A percentile compares a stretch with the other conserved stretches of the same genome.
Evolutionary conservation across 1,140 invertebrate species (phyloP).

Genomic region (Trachymyrmex septentrionalis): DNA sequence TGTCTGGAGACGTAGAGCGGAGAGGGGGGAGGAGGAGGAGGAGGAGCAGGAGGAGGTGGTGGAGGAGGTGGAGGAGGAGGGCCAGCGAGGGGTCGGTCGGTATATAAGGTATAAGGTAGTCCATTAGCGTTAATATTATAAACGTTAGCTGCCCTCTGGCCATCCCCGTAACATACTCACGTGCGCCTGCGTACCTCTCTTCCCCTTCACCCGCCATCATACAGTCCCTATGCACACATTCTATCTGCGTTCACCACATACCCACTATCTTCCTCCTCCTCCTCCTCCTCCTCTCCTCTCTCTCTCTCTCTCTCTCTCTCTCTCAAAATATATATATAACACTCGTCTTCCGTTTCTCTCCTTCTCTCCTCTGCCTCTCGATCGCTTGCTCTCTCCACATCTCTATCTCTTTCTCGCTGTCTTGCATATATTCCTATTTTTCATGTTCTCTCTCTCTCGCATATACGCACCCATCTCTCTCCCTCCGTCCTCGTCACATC

Average conservation of each 20-base stretch:
- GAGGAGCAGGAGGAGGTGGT: slow-evolving; percentile 53
- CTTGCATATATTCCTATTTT: slow-evolving; percentile 56
- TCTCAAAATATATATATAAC: no score
- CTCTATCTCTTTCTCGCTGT: slow-evolving; percentile 43
- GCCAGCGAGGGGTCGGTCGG: slow-evolving; percentile 76
- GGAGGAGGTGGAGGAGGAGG: slow-evolving; percentile 33
- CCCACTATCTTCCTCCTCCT: slow-evolving; percentile 51
- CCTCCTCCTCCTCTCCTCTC: slow-evolving; percentile 40
- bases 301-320: slow-evolving; percentile 42
- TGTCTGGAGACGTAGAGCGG: slow-evolving; percentile 67
- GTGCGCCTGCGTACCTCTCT: slow-evolving; percentile 66
- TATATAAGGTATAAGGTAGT: slow-evolving; percentile 87
- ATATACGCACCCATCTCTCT: slow-evolving; percentile 26
- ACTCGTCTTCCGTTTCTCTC: slow-evolving; percentile 35
- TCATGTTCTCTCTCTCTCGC: slow-evolving; percentile 43
- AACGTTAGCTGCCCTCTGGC: slow-evolving; percentile 87
- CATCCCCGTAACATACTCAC: slow-evolving; percentile 83
- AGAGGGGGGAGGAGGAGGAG: slow-evolving; percentile 39
- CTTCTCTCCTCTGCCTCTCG: slow-evolving; percentile 29
- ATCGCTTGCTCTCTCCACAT: slow-evolving; percentile 18
- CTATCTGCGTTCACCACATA: slow-evolving; percentile 55
- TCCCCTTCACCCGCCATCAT: slow-evolving; percentile 10
- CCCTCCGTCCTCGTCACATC: not conserved
- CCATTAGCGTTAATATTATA: slow-evolving; percentile 88
- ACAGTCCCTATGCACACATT: slow-evolving; percentile 39